These are phyloP conservation scores for Platyrinchus mystaceus DNA, from an alignment of 2,797 vertebrate genomes.

Conservation along the genomic window DNA sequence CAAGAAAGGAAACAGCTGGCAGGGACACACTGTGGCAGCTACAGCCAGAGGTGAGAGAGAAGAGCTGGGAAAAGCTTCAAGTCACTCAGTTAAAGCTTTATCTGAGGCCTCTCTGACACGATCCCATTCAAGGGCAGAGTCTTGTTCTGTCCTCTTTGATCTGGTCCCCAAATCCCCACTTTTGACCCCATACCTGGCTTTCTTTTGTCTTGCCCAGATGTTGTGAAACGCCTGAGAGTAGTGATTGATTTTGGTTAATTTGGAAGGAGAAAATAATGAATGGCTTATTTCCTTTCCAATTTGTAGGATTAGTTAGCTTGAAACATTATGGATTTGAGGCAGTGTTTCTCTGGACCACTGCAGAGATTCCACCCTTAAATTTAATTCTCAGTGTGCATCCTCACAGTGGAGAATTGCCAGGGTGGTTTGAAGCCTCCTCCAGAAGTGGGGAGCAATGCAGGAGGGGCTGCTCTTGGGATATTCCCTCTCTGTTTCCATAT, in stretches of 20 bases:
- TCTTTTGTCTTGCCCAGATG: background rate
- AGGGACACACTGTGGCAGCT: background rate
- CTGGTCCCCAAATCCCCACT: background rate
- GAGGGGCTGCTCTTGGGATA: background rate
- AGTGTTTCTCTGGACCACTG: background rate
- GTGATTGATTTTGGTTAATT: background rate
- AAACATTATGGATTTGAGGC: background rate
- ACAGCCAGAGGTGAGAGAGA: background rate
- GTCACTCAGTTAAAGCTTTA: background rate
- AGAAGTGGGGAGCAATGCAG: background rate
- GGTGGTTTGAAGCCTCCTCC: background rate
- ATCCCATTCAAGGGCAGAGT: background rate
- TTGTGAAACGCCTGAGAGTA: background rate
- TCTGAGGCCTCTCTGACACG: background rate
- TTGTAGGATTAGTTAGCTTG: background rate
- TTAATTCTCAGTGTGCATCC: fast-evolving
- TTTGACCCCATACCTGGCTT: background rate
- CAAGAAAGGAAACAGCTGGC: background rate
- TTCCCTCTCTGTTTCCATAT: background rate
- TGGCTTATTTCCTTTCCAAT: background rate
- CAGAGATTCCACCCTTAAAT: background rate
- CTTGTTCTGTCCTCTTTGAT: background rate
- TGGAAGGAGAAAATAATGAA: background rate
- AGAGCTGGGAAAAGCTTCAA: background rate
- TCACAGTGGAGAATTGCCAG: background rate